Conservation (phyloP, 2,888 invertebrate species). For the Cosmia trapezina region DNA sequence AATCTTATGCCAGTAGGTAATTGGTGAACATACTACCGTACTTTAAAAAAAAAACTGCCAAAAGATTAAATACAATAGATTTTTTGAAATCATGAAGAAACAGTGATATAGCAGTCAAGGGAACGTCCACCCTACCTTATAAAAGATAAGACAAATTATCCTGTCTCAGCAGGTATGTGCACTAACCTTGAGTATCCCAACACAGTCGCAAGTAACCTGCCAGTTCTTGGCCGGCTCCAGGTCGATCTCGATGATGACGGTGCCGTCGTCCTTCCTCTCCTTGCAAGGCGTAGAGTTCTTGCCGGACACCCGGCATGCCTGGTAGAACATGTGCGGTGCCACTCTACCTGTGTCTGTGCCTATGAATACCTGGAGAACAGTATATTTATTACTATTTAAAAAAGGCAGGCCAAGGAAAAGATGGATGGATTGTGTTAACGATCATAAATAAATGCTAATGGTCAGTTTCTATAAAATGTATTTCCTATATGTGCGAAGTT, state of each 20-base stretch:
- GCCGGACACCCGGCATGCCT: slow-evolving; percentile 98
- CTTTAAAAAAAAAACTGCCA: neutral
- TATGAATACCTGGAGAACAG: slow-evolving; percentile 93
- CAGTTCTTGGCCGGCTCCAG: slow-evolving; percentile 97
- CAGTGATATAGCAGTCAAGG: neutral
- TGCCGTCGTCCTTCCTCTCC: slow-evolving; percentile 98
- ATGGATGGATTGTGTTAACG: too few species aligned
- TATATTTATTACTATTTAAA: too few species aligned
- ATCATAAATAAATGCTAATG: too few species aligned
- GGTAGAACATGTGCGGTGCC: slow-evolving; percentile 99
- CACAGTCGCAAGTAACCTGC: slow-evolving; percentile 98
- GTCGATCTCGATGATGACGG: slow-evolving; percentile 97
- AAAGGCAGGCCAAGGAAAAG: too few species aligned
- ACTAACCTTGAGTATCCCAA: slow-evolving; percentile 95
- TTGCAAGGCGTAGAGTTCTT: slow-evolving; percentile 98
- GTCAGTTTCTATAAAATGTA: too few species aligned
- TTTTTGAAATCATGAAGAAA: neutral
- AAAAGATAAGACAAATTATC: neutral
- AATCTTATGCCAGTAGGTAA: neutral
- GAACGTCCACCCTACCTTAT: neutral
- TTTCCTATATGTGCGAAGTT: too few species aligned
- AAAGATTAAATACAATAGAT: neutral
- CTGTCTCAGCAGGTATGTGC: neutral
- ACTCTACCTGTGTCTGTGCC: slow-evolving; percentile 97
- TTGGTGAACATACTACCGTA: neutral